Base-by-base conservation (phyloP, 2,888 invertebrate species). In the Phasia obesa region DNA sequence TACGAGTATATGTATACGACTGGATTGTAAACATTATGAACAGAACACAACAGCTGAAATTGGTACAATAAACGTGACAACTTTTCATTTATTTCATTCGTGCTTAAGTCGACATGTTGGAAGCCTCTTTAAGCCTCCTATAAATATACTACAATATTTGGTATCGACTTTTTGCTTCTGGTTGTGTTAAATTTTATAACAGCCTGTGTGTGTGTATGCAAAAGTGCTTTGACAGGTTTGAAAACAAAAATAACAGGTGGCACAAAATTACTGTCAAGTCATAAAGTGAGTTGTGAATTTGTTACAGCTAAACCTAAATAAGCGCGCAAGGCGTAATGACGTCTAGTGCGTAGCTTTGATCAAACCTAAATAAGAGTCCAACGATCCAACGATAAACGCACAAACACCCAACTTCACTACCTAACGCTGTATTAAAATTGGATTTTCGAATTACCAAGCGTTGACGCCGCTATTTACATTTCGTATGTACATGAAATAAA, bases 21-120 rank as follows among this genome's bases (percentile, higher is more conserved):
- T 7, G 31, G 42, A 15, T 31, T 57, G 57, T 67, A 49, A 67
- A 67, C 35, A 49, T 57, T 57, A 38, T 67, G 51, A 64, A 42
- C 23, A 44, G 38, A 38, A 51, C 7, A 53, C 38, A 67, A 59
- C 38, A 53, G 38, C 59, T 38, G 49, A 17, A 38, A 31, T 70
- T 62, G 69, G 35, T 15, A 79, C 65, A 73, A 64, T 73, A 82
- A 77, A 77, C 62, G 83, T 83, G 83, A 79, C 79, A 79, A 75
- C 79, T 60, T 83, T 83, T 79, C 83, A 83, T 83, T 83, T 83
- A 75, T 79, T 60, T 60, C 60, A 71, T 60, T 67, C 83, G 79
- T 83, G 83, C 83, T 71, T 83, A 83, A 83, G 83, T 75, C 75
- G 75, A 71, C 70, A 79, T 83, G 71, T 67, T 75, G 79, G 79